These are phyloP conservation scores for Acleris literana DNA, from an alignment of 2,888 invertebrate genomes.

Conservation along the genomic window DNA sequence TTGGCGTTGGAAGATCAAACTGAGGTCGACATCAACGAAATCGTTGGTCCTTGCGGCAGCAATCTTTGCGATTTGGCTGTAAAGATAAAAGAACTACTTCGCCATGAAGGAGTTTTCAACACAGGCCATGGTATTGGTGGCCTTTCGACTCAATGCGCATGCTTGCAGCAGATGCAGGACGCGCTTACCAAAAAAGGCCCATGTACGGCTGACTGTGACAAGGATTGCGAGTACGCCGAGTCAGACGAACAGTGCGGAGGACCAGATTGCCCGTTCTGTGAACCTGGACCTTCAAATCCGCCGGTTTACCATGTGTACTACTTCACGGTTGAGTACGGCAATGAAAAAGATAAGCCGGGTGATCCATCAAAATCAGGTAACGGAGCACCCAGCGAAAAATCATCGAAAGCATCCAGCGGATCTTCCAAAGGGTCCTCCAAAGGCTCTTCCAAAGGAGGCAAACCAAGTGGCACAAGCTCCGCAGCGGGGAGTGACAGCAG, in stretches of 20 bases:
- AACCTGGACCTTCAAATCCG: slow-evolving; percentile 40
- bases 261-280: slow-evolving; percentile 55
- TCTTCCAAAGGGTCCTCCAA: no score
- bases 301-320: slow-evolving; percentile 68
- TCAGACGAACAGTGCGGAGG: slow-evolving; percentile 54
- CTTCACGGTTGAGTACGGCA: slow-evolving; percentile 70
- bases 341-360: slow-evolving; percentile 41
- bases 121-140: slow-evolving; percentile 56
- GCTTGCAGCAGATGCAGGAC: slow-evolving; percentile 65
- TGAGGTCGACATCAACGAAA: slow-evolving; percentile 61
- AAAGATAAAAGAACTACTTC: slow-evolving; percentile 68
- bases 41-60: slow-evolving; percentile 76
- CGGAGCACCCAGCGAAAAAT: no score
- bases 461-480: no score
- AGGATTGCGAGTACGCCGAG: slow-evolving; percentile 58
- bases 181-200: slow-evolving; percentile 55
- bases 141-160: slow-evolving; percentile 73
- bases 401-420: no score
- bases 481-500: no score
- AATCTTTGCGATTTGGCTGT: slow-evolving; percentile 68
- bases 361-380: no score
- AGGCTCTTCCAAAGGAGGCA: no score
- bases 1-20: slow-evolving; percentile 69
- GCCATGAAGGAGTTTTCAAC: slow-evolving; percentile 65
- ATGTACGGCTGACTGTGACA: slow-evolving; percentile 58